Evolutionary conservation across 2,797 vertebrate species (phyloP).

Genomic region (Pagetopsis macropterus): DNA sequence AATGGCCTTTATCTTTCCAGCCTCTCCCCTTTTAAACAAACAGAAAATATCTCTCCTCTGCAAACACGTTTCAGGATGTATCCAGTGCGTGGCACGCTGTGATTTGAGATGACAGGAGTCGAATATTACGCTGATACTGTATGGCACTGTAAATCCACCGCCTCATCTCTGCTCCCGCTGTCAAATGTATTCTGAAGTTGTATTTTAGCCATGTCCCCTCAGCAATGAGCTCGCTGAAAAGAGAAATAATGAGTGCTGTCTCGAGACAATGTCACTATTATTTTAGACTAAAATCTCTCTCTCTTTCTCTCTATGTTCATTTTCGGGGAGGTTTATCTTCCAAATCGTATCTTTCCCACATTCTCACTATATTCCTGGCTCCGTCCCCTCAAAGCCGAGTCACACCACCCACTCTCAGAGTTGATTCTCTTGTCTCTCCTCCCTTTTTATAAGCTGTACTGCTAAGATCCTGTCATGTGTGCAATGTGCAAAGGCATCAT

Average conservation of each 20-base stretch:
- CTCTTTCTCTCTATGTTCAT: conserved; percentile 51
- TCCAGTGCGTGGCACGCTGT: conserved; percentile 42
- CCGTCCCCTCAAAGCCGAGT: conserved; percentile 46
- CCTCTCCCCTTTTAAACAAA: conserved; percentile 57
- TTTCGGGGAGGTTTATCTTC: conserved; percentile 62
- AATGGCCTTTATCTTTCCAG: conserved; percentile 49
- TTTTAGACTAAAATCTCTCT: conserved; percentile 69
- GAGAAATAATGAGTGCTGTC: conserved; percentile 79
- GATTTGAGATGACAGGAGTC: conserved; percentile 74
- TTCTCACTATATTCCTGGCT: conserved; percentile 52
- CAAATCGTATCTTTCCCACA: conserved; percentile 44
- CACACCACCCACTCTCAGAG: conserved; percentile 53
- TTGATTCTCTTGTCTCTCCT: conserved; percentile 55
- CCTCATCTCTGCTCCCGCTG: conserved; percentile 72
- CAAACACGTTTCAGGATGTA: conserved; percentile 68
- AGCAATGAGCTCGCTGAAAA: conserved; percentile 64
- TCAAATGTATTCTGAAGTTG: conserved; percentile 76
- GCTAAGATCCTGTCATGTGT: conserved; percentile 58
- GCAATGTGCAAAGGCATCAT: conserved; percentile 44
- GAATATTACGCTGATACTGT: conserved; percentile 78
- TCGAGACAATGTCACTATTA: conserved; percentile 76
- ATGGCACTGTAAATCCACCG: conserved; percentile 76
- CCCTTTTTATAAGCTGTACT: conserved; percentile 42
- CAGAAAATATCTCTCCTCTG: conserved; percentile 57
- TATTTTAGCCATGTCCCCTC: conserved; percentile 74